Percentiles rank a stretch among this genome's conserved stretches.
phyloP scores from a whole-genome alignment of 2,888 invertebrate genomes.

The Hydrotaea cyrtoneurina region DNA sequence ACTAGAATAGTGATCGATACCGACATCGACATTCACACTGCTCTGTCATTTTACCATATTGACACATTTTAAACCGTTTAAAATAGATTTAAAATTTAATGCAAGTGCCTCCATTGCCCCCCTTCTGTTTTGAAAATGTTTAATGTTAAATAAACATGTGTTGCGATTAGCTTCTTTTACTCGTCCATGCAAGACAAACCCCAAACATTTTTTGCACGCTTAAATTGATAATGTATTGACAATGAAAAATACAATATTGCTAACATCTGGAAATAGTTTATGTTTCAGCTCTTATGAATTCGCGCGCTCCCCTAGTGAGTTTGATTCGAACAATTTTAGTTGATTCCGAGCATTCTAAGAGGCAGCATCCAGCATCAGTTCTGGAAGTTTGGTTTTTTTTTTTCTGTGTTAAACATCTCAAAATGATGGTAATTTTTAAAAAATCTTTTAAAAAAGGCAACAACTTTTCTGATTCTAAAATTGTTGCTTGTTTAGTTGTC shows the following conservation, averaged over 20 bases:
- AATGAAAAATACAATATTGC: conserved; percentile 66
- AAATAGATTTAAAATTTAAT: no score
- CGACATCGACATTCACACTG: no score
- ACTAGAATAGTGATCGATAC: no score
- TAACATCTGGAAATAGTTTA: conserved; percentile 66
- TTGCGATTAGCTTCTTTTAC: background rate
- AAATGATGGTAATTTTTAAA: conserved; percentile 57
- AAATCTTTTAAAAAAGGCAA: background rate
- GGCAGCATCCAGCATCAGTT: conserved; percentile 35
- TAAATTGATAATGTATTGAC: conserved; percentile 47
- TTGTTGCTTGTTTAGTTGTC: conserved; percentile 63
- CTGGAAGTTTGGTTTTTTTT: background rate
- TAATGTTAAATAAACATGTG: background rate
- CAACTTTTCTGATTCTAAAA: background rate
- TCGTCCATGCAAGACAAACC: background rate
- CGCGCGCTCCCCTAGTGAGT: conserved; percentile 41
- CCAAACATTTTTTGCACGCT: conserved; percentile 46
- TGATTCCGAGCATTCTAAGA: conserved; percentile 42
- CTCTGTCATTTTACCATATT: no score
- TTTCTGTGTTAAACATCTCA: background rate
- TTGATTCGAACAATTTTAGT: conserved; percentile 46
- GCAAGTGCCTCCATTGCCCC: background rate
- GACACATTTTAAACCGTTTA: no score
- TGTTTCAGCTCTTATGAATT: conserved; percentile 17
- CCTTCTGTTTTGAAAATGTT: background rate